Base-by-base conservation (phyloP, 2,888 invertebrate species). In the Heliconius hortense region DNA sequence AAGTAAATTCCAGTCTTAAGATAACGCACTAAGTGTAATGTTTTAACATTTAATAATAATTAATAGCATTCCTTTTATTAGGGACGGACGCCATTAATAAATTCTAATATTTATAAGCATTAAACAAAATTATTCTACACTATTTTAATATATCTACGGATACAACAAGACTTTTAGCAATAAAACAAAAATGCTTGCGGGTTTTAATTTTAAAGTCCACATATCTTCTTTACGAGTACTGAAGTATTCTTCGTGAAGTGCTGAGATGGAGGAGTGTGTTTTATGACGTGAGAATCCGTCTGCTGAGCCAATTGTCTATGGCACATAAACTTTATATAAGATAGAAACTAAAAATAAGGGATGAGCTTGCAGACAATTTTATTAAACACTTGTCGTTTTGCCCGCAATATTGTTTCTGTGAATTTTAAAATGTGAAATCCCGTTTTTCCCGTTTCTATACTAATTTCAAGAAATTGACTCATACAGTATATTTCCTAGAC, bases 211-310 rank as follows among this genome's bases (percentile, higher is more conserved):
- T 70, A 35, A 59, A 70, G 56, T 59, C 59, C 60, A 71, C 60
- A 71, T 62, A 71, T 71, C 71, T 43, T 71, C 62, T 71, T 71
- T 71, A 71, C 59, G 62, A 60, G 71, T 60, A 13, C 39, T 60
- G 60, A 71, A 71, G 60, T 31, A 72, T 72, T 75, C 68, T 35
- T 76, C 35, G 35, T 63, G 66, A 21, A 74, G 71, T 56, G 70
- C 39, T 56, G 56, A 56, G 69, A 72, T 53, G 35, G 62, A 66
- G 59, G 62, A 60, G 72, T 72, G 75, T 76, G 13, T 76, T 75
- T 75, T 75, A 76, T 35, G 72, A 76, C 62, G 72, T 67, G 60
- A 63, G 72, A 68, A 72, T 56, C 73, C 63, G 70, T 74, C 74
- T 74, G 74, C 53, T 59, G 28, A 66, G 59, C 60, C 72, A 62